These are phyloP conservation scores for Amphipyra tragopoginis DNA, from an alignment of 2,888 invertebrate genomes.

Conservation along the genomic window DNA sequence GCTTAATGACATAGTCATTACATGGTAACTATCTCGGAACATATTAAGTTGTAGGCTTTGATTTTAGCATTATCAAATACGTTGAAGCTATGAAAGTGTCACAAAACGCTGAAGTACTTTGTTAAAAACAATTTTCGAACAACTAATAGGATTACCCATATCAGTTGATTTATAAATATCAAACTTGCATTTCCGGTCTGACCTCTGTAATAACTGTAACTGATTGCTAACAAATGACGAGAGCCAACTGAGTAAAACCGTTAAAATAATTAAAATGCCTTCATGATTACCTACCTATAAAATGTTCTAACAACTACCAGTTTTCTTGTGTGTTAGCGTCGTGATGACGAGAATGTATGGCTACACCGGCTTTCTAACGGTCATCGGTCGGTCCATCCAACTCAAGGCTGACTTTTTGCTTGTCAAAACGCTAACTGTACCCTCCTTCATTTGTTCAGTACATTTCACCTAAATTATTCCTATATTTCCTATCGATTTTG, in stretches of 20 bases:
- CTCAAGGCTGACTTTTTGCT: slow-evolving; percentile 80
- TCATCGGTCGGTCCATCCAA: slow-evolving; percentile 64
- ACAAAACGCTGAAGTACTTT: no score
- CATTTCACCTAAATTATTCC: slow-evolving; percentile 65
- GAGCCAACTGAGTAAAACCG: slow-evolving; percentile 33
- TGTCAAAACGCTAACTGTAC: slow-evolving; percentile 85
- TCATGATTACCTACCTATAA: slow-evolving; percentile 52
- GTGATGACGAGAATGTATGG: slow-evolving; percentile 63
- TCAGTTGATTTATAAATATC: not conserved
- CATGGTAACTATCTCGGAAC: no score
- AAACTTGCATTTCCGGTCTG: not conserved
- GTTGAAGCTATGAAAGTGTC: no score
- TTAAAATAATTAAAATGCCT: slow-evolving; percentile 55
- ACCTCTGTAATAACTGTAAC: not conserved
- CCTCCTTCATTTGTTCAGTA: slow-evolving; percentile 70
- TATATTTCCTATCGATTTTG: slow-evolving; percentile 59
- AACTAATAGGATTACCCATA: not conserved
- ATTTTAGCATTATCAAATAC: no score
- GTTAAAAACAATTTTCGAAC: not conserved
- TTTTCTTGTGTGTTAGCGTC: slow-evolving; percentile 42
- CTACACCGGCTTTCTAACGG: slow-evolving; percentile 77
- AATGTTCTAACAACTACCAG: slow-evolving; percentile 51
- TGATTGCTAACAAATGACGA: slow-evolving; percentile 13
- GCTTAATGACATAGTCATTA: no score
- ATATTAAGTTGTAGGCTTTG: no score